phyloP scores from a whole-genome alignment of 2,113 vertebrate genomes.

The Lophura nycthemera region DNA sequence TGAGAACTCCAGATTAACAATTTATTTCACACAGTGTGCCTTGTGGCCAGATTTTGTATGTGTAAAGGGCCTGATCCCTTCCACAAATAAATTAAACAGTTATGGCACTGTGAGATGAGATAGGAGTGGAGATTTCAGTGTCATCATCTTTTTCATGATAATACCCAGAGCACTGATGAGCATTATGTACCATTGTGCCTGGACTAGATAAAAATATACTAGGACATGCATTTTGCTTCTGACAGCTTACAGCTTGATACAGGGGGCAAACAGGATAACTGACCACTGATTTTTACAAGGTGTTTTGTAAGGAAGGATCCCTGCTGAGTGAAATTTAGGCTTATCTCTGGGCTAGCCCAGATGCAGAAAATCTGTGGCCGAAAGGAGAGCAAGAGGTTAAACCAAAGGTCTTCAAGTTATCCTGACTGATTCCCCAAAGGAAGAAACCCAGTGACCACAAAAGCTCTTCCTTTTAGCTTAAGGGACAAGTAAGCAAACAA shows the following conservation, averaged over 20 bases:
- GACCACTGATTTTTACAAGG: background rate
- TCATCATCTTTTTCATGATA: background rate
- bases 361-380: background rate
- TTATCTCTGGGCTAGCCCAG: background rate
- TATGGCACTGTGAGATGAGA: background rate
- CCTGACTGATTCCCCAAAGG: background rate
- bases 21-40: background rate
- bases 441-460: background rate
- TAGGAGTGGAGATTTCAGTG: background rate
- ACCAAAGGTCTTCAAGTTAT: background rate
- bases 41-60: background rate
- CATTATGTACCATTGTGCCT: background rate
- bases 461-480: background rate
- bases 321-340: background rate
- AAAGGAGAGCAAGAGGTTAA: background rate
- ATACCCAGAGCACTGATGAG: background rate
- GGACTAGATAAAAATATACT: background rate
- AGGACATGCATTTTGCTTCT: background rate
- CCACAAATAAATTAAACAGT: background rate
- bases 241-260: background rate
- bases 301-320: background rate
- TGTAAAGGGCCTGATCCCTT: background rate
- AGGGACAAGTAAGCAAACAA: background rate
- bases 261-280: background rate
- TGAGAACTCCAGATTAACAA: background rate